These are phyloP conservation scores for Bubo scandiacus DNA, from an alignment of 2,113 vertebrate genomes.

Conservation along the genomic window DNA sequence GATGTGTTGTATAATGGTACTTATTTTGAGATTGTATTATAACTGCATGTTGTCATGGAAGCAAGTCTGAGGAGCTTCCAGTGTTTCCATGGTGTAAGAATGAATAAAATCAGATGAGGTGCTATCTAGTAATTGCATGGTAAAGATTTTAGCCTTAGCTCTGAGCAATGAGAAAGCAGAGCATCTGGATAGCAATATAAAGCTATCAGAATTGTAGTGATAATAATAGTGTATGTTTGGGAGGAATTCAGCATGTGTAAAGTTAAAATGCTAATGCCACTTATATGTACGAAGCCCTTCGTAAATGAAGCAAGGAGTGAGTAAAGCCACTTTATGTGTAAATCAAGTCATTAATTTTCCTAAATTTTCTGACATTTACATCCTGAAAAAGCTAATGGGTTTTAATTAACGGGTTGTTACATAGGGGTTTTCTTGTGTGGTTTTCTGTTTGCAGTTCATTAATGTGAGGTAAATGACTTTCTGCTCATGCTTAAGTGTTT, in stretches of 20 bases:
- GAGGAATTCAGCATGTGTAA: not conserved
- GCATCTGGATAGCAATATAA: not conserved
- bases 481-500: not conserved
- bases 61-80: constrained; percentile 61
- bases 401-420: not conserved
- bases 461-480: not conserved
- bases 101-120: constrained; percentile 68
- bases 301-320: not conserved
- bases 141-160: not conserved
- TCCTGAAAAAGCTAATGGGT: not conserved
- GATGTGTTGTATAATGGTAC: constrained; percentile 33
- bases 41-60: constrained; percentile 70
- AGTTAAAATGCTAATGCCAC: not conserved
- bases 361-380: not conserved
- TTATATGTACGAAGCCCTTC: not conserved
- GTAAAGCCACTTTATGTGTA: not conserved
- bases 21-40: constrained; percentile 48
- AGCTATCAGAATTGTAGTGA: not conserved
- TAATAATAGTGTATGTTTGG: not conserved
- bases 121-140: constrained; percentile 31
- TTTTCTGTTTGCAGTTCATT: not conserved
- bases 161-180: not conserved
- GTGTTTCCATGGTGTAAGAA: constrained; percentile 78
- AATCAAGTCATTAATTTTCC: not conserved
- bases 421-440: not conserved